Base-by-base conservation (phyloP, 2,888 invertebrate genomes). In the Xylota segnis region DNA sequence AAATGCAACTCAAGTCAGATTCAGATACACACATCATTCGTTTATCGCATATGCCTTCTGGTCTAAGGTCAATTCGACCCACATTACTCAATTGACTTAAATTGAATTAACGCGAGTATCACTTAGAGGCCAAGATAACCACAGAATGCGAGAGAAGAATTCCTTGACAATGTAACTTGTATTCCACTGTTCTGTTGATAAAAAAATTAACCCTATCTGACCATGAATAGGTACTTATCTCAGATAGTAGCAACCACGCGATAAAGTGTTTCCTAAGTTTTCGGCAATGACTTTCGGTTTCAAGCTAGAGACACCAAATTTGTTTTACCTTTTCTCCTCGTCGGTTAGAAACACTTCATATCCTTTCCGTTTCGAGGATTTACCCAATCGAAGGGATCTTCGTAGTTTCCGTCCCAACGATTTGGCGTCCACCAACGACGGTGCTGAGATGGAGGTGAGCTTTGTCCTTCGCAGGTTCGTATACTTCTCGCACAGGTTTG, bases 301-400 rank as follows among this genome's bases (percentile, higher is more conserved):
- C 10, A 7, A 2, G 29, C 16, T 10, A 16, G 4, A 12, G 4
- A 12, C 43, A 6, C 1, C 27, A 5, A 14, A 7, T 40, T 54
- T 32, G 18, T 10, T 34, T 71, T 87, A 95, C 95, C 95, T 95
- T 92, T 94, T 94, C 90, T 96, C 96, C 89, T 96, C 96, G 32
- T 96, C 96, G 2, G 95, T 93, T 50, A 95, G 91, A 90, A 96
- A 94, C 88, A 94, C 93, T 88, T 93, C 93, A 90, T 96, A 96
- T 43, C 95, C 95, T 89, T 92, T 93, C 79, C 91, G 91, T 87
- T 93, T 94, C 6, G 93, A 93, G 58, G 94, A 90, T 89, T 93
- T 93, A 87, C 91, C 91, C 16, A 93, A 88, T 86, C 90, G 90
- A 58, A 93, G 90, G 56, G 91, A 89, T 84, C 89, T 90, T 59